Evolutionary conservation across 2,888 invertebrate genomes (phyloP).

Genomic region (Hyppa rectilinea): DNA sequence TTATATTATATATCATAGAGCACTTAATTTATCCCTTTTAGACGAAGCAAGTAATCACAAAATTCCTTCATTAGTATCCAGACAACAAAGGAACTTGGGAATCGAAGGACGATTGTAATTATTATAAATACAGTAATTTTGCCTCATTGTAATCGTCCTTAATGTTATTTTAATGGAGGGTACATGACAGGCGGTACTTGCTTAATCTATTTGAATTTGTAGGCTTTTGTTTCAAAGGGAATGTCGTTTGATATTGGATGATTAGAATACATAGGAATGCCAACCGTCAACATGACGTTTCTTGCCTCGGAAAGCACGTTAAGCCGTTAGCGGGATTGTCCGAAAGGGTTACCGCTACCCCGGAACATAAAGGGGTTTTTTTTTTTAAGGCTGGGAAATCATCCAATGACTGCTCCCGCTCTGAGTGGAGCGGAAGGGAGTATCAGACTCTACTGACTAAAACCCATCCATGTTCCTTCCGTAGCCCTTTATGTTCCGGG

Average conservation of each 20-base stretch:
- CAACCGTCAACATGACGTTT: no score
- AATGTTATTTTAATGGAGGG: conserved; percentile 59
- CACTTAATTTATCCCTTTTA: conserved; percentile 1
- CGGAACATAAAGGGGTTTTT: no score
- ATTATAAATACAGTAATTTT: conserved; percentile 37
- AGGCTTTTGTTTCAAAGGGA: conserved; percentile 36
- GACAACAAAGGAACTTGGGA: conserved; percentile 45
- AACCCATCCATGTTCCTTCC: no score
- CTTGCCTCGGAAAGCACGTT: no score
- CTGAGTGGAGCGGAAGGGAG: no score
- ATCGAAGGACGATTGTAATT: conserved; percentile 50
- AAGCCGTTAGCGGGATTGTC: no score
- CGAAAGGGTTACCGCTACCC: no score
- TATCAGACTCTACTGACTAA: no score
- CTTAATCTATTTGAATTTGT: conserved; percentile 41
- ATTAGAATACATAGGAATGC: conserved; percentile 4
- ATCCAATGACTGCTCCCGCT: no score
- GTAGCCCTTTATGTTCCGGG: no score
- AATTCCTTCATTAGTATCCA: conserved; percentile 16
- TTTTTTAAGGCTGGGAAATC: no score
- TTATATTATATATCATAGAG: no score
- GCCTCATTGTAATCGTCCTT: conserved; percentile 26
- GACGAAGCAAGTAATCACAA: background rate
- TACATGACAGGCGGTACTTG: conserved; percentile 25
- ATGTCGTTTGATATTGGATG: conserved; percentile 30